phyloP scores from a whole-genome alignment of 2,113 vertebrate species.

The Melanotaenia duboulayi region DNA sequence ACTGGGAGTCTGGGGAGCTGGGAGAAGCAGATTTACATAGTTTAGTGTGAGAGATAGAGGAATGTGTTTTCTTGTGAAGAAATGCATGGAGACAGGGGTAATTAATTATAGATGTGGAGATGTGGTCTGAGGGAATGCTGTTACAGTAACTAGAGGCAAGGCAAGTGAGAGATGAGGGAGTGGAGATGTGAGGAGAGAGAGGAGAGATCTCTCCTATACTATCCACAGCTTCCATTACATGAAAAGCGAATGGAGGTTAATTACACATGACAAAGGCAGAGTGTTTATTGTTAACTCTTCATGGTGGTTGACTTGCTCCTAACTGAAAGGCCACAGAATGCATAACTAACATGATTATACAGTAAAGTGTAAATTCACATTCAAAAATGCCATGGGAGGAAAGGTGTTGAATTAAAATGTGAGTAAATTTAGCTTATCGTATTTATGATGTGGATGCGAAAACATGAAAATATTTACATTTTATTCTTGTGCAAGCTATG shows the following conservation, averaged over 20 bases:
- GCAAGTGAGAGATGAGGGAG: slow-evolving; percentile 51
- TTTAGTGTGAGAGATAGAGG: slow-evolving; percentile 58
- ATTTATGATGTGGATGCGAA: neutral
- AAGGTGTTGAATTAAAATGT: slow-evolving; percentile 5
- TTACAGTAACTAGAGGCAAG: slow-evolving; percentile 78
- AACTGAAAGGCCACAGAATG: slow-evolving; percentile 73
- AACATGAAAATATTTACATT: neutral
- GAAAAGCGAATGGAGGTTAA: slow-evolving; percentile 73
- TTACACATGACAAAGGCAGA: slow-evolving; percentile 74
- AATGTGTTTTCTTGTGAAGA: slow-evolving; percentile 63
- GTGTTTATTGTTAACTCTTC: slow-evolving; percentile 68
- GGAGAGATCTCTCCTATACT: slow-evolving; percentile 32
- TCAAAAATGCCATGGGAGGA: slow-evolving; percentile 5
- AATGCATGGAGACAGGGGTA: slow-evolving; percentile 74
- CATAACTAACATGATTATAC: slow-evolving; percentile 48
- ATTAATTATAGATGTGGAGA: slow-evolving; percentile 83
- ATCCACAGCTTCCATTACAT: slow-evolving; percentile 73
- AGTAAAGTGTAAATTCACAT: slow-evolving; percentile 54
- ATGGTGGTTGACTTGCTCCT: slow-evolving; percentile 52
- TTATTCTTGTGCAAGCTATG: slow-evolving; percentile 2
- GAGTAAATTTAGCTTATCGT: neutral
- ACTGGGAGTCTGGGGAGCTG: slow-evolving; percentile 19
- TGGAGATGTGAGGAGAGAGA: slow-evolving; percentile 26
- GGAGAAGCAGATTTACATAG: slow-evolving; percentile 42
- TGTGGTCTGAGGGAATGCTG: slow-evolving; percentile 71